Percentiles rank a stretch among this genome's conserved stretches.
Evolutionary conservation across 1,140 invertebrate species (phyloP).

Genomic region (Drosophila bipectinata): DNA sequence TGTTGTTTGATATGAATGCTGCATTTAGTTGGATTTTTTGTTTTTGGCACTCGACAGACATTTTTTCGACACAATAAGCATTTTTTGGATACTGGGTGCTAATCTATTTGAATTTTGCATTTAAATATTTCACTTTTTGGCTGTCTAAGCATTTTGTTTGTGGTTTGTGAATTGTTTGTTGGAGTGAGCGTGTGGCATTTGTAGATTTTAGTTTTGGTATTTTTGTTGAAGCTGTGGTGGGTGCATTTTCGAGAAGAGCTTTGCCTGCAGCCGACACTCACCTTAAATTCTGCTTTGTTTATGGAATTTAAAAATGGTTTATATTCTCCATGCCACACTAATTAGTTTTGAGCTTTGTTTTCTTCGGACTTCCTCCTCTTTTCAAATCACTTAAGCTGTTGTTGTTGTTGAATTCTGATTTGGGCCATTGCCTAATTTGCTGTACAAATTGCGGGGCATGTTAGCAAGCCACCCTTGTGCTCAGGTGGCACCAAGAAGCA

Average conservation of each 20-base stretch:
- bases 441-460: conserved; percentile 42
- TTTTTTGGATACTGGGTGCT: conserved; percentile 40
- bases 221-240: conserved; percentile 43
- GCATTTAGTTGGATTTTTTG: conserved; percentile 27
- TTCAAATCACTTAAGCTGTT: conserved; percentile 7
- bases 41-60: conserved; percentile 39
- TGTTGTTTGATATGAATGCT: conserved; percentile 31
- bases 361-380: background rate
- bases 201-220: conserved; percentile 19
- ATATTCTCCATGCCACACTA: background rate
- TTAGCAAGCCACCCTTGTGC: conserved; percentile 14
- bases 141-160: conserved; percentile 52
- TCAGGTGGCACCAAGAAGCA: conserved; percentile 16
- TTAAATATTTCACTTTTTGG: conserved; percentile 51
- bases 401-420: conserved; percentile 22
- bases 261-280: conserved; percentile 33
- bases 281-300: conserved; percentile 13
- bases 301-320: conserved; percentile 1
- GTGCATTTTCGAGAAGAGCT: conserved; percentile 41
- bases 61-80: conserved; percentile 42
- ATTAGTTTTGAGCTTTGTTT: conserved; percentile 1
- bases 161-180: conserved; percentile 28
- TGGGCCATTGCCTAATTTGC: conserved; percentile 39
- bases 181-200: conserved; percentile 36
- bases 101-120: conserved; percentile 77